Evolutionary conservation across 2,888 invertebrate species (phyloP).

Genomic region (Lapara coniferarum): DNA sequence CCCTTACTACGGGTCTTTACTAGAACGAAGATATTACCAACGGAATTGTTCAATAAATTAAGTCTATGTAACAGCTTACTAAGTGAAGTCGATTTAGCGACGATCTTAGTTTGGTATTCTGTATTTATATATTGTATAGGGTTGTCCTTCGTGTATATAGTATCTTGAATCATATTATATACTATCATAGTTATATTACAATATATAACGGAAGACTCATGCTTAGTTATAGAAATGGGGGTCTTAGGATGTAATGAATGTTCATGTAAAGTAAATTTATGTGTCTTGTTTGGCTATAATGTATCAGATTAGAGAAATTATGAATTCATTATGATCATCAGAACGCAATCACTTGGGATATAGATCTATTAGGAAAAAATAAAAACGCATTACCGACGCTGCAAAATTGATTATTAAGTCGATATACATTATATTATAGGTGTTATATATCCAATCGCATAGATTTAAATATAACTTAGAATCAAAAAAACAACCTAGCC

Average conservation of each 20-base stretch:
- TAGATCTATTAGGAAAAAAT: too few relatives aligned
- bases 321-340: too few relatives aligned
- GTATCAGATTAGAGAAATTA: neutral
- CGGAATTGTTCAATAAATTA: slow-evolving; percentile 32
- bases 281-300: too few relatives aligned
- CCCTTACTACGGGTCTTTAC: slow-evolving; percentile 32
- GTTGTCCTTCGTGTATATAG: neutral
- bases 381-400: too few relatives aligned
- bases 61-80: slow-evolving; percentile 18
- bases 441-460: too few relatives aligned
- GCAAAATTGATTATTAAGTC: too few relatives aligned
- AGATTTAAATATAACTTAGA: too few relatives aligned
- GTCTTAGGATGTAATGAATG: neutral
- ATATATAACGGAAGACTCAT: neutral
- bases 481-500: too few relatives aligned
- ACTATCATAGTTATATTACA: too few relatives aligned
- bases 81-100: slow-evolving; percentile 13
- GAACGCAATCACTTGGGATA: too few relatives aligned
- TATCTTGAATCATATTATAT: slow-evolving; percentile 8
- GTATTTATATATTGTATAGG: slow-evolving; percentile 1
- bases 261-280: neutral
- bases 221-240: neutral
- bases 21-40: slow-evolving; percentile 28
- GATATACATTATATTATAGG: too few relatives aligned
- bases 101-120: slow-evolving; percentile 12